A percentile compares a stretch with the other conserved stretches of the same genome.
Evolutionary conservation across 2,888 invertebrate species (phyloP).

Genomic region (Julus scandinavius): DNA sequence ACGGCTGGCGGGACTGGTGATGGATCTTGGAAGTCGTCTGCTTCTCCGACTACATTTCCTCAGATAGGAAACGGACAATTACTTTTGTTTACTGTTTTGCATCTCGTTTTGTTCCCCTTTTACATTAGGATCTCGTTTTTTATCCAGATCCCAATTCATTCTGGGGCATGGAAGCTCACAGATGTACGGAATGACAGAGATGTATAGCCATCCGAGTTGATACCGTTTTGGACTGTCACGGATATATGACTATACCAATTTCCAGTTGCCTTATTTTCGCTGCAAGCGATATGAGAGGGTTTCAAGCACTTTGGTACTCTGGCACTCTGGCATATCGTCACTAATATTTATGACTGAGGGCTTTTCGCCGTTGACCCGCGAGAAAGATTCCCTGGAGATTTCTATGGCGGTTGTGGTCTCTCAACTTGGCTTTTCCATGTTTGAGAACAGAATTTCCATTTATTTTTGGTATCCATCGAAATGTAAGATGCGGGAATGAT

Average conservation of each 20-base stretch:
- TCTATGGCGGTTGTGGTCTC: neutral
- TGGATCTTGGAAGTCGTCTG: constrained; percentile 17
- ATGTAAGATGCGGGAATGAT: no score
- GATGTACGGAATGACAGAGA: neutral
- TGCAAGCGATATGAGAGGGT: neutral
- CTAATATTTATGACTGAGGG: neutral
- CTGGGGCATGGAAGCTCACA: neutral
- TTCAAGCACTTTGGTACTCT: no score
- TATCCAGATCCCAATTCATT: neutral
- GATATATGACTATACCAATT: constrained; percentile 32
- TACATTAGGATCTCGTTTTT: neutral
- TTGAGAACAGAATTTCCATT: no score
- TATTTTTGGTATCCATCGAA: no score
- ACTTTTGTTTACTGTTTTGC: constrained; percentile 51
- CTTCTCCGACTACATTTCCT: constrained; percentile 17
- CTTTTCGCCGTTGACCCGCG: neutral
- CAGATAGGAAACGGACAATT: constrained; percentile 50
- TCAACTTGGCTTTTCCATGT: neutral
- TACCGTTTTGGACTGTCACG: constrained; percentile 15
- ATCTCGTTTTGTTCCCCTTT: constrained; percentile 42
- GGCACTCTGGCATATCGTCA: neutral
- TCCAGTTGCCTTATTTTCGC: neutral
- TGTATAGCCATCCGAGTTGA: neutral
- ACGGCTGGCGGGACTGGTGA: neutral
- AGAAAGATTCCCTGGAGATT: neutral